These are phyloP conservation scores for Sinocyclocheilus anshuiensis DNA, from an alignment of 2,113 vertebrate species.

Conservation along the genomic window DNA sequence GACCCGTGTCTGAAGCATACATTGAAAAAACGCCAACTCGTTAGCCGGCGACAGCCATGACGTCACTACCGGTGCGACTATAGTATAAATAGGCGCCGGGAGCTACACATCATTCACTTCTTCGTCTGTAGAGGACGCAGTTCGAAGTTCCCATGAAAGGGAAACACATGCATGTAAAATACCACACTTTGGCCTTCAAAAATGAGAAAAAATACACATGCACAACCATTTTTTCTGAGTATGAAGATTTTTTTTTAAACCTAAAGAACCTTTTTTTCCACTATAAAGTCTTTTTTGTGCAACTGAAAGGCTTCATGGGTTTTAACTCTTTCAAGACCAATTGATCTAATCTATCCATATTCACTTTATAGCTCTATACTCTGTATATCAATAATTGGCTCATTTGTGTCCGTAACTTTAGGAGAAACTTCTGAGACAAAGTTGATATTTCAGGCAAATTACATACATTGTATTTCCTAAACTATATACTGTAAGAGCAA, in stretches of 20 bases:
- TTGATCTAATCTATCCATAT: neutral
- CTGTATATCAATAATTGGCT: neutral
- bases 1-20: too few relatives aligned
- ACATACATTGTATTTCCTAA: neutral
- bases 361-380: neutral
- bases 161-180: neutral
- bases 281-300: neutral
- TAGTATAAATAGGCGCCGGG: too few relatives aligned
- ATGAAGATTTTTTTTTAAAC: neutral
- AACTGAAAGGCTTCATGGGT: neutral
- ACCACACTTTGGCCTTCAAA: neutral
- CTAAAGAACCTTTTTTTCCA: neutral
- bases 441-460: neutral
- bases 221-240: slow-evolving; percentile 11
- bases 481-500: neutral
- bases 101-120: too few relatives aligned
- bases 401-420: neutral
- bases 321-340: neutral
- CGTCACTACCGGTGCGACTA: too few relatives aligned
- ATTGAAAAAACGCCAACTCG: too few relatives aligned
- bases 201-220: slow-evolving; percentile 2
- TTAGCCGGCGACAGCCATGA: too few relatives aligned
- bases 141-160: too few relatives aligned
- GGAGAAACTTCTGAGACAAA: neutral
- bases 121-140: too few relatives aligned